phyloP scores from a whole-genome alignment of 2,888 invertebrate species.

The Anthoptus insignis region DNA sequence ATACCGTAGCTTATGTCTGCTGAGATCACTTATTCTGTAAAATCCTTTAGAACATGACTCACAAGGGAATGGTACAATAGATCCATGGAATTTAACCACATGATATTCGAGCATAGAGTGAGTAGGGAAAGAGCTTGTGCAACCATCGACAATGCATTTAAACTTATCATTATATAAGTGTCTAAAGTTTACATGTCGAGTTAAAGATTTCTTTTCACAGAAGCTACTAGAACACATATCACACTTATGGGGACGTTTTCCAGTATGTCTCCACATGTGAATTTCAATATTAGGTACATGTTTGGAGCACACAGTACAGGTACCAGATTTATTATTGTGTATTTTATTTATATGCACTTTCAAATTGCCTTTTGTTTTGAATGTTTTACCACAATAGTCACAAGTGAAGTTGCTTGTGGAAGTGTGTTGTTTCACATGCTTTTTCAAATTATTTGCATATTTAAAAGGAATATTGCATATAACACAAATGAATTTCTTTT shows the following conservation, averaged over 20 bases:
- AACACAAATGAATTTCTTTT: constrained; percentile 67
- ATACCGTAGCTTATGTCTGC: constrained; percentile 72
- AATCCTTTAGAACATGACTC: constrained; percentile 73
- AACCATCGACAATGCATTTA: constrained; percentile 67
- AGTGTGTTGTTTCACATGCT: constrained; percentile 75
- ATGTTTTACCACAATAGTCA: constrained; percentile 73
- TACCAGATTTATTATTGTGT: constrained; percentile 85
- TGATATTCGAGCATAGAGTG: constrained; percentile 74
- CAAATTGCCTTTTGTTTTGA: constrained; percentile 79
- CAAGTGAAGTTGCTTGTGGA: constrained; percentile 69
- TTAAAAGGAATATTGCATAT: constrained; percentile 80
- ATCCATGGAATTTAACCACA: constrained; percentile 69
- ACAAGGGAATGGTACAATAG: constrained; percentile 69
- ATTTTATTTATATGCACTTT: constrained; percentile 81
- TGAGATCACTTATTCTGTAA: constrained; percentile 76
- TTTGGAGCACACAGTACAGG: constrained; percentile 81
- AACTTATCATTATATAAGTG: constrained; percentile 70
- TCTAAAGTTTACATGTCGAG: constrained; percentile 72
- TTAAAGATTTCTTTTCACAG: constrained; percentile 65
- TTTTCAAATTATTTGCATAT: constrained; percentile 79
- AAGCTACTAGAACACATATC: constrained; percentile 72
- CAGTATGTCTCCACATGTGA: constrained; percentile 85
- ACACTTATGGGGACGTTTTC: constrained; percentile 77
- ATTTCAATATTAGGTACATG: constrained; percentile 83
- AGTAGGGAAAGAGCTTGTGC: constrained; percentile 67